Percentiles rank a stretch among this genome's conserved stretches.
These are phyloP conservation scores for Poliocrania exsul DNA, from an alignment of 2,797 vertebrate genomes.

Conservation along the genomic window DNA sequence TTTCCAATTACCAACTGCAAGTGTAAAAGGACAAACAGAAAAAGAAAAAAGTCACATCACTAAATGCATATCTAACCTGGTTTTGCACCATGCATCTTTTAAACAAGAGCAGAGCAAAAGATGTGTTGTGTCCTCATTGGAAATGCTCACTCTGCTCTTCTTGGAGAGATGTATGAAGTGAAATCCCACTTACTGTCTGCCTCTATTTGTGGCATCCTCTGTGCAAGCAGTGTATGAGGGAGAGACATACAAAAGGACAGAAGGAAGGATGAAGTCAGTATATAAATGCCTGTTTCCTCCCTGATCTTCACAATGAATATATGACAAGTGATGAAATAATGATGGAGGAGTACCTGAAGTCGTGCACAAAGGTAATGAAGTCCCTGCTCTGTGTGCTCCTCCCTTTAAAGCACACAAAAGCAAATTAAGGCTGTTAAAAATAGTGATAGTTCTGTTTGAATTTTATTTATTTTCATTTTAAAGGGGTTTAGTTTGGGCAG, in stretches of 20 bases:
- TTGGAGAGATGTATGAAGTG: neutral
- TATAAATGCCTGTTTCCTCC: neutral
- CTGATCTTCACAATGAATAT: neutral
- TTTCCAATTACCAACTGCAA: neutral
- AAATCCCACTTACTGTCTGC: neutral
- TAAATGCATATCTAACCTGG: neutral
- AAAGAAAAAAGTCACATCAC: neutral
- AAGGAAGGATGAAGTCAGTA: neutral
- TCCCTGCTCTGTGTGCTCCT: rapidly evolving
- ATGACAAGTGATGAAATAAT: neutral
- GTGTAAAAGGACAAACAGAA: slow-evolving; percentile 2
- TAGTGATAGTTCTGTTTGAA: neutral
- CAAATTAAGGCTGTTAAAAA: neutral
- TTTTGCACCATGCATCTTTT: neutral
- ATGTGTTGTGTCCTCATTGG: neutral
- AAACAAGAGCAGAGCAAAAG: neutral
- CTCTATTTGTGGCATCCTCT: neutral
- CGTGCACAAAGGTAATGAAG: neutral
- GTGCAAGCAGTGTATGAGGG: neutral
- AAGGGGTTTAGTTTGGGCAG: neutral
- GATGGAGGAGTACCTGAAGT: neutral
- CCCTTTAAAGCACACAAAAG: neutral
- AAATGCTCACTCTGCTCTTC: neutral
- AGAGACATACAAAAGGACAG: neutral
- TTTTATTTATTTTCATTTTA: neutral